A percentile compares a stretch with the other conserved stretches of the same genome.
Conservation (phyloP, 2,797 vertebrate species). For the Danio choprae region DNA sequence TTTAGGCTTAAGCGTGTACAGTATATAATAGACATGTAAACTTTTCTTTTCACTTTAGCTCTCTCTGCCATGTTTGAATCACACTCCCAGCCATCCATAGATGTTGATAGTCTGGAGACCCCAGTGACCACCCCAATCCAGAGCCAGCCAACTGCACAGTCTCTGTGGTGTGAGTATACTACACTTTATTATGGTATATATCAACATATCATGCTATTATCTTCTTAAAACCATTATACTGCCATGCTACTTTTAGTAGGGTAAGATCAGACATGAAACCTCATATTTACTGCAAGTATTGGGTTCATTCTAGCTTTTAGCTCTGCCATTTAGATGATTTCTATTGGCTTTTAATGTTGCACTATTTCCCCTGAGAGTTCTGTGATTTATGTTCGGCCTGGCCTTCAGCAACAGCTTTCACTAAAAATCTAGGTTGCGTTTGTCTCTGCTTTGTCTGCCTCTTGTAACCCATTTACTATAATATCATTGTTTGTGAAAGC, state of each 20-base stretch:
- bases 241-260: neutral
- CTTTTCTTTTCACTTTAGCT: slow-evolving; percentile 61
- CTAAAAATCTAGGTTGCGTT: slow-evolving; percentile 42
- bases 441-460: slow-evolving; percentile 35
- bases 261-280: neutral
- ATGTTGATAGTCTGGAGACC: slow-evolving; percentile 80
- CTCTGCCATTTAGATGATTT: slow-evolving; percentile 8
- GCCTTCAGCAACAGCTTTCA: slow-evolving; percentile 44
- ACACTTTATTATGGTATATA: neutral
- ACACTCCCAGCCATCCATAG: slow-evolving; percentile 83
- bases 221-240: neutral
- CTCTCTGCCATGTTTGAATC: slow-evolving; percentile 87
- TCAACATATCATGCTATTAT: neutral
- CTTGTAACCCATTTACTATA: slow-evolving; percentile 44
- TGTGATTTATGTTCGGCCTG: slow-evolving; percentile 51
- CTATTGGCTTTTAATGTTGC: slow-evolving; percentile 6
- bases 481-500: slow-evolving; percentile 29
- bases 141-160: slow-evolving; percentile 79
- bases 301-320: slow-evolving; percentile 29
- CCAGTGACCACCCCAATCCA: slow-evolving; percentile 77
- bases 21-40: neutral
- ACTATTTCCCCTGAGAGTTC: slow-evolving; percentile 25
- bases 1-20: too few species aligned
- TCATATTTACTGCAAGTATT: slow-evolving; percentile 6
- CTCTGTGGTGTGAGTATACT: slow-evolving; percentile 89